Percentiles rank a stretch among this genome's conserved stretches.
phyloP scores from a whole-genome alignment of 2,888 invertebrate species.

The Polydrusus cervinus region DNA sequence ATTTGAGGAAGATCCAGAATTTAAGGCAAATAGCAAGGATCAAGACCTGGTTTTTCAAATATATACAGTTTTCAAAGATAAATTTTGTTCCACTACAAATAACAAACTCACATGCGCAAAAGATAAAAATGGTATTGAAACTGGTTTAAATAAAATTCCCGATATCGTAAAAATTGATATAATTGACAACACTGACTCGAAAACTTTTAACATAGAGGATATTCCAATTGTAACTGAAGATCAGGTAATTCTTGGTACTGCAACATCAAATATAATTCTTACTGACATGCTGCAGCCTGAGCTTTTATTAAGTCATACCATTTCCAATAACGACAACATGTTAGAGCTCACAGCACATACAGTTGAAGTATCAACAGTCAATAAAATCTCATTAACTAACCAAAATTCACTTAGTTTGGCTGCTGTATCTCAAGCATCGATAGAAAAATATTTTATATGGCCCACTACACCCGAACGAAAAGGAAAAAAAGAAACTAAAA shows the following conservation, averaged over 20 bases:
- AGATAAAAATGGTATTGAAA: constrained; percentile 2
- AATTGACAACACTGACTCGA: not conserved
- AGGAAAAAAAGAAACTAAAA: constrained; percentile 26
- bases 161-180: not conserved
- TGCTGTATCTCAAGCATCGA: constrained; percentile 2
- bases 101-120: not conserved
- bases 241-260: constrained; percentile 1
- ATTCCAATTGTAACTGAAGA: constrained; percentile 16
- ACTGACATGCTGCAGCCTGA: constrained; percentile 2
- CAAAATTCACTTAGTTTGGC: not conserved
- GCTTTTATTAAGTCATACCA: not conserved
- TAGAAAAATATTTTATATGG: constrained; percentile 15
- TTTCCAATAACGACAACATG: not conserved
- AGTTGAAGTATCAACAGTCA: not conserved
- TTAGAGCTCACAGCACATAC: not conserved
- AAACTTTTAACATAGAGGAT: constrained; percentile 7
- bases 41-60: not conserved
- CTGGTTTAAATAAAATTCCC: not conserved
- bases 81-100: constrained; percentile 1
- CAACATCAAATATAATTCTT: not conserved
- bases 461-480: constrained; percentile 24
- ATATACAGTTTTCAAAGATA: not conserved
- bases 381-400: constrained; percentile 12
- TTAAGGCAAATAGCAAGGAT: constrained; percentile 1
- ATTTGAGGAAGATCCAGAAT: not conserved